These are phyloP conservation scores for Podarcis cretensis DNA, from an alignment of 2,113 vertebrate species.

Conservation along the genomic window DNA sequence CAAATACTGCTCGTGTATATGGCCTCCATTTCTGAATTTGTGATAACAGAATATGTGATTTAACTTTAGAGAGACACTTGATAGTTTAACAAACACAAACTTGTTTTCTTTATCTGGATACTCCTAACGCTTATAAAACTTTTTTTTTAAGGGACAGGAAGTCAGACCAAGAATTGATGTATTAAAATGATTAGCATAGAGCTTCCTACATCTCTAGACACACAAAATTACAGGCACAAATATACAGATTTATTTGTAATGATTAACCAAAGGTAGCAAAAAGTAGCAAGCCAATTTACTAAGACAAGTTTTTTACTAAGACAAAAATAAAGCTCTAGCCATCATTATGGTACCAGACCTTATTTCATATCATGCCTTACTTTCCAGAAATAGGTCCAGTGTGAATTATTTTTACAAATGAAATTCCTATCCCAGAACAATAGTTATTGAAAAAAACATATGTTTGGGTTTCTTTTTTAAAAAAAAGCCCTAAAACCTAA, in stretches of 20 bases:
- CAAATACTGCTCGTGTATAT: not conserved
- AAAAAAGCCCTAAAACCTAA: too few species aligned
- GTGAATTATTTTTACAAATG: not conserved
- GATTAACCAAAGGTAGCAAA: not conserved
- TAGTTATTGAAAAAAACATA: too few species aligned
- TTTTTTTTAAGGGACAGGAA: not conserved
- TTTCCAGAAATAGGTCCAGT: not conserved
- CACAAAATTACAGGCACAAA: not conserved
- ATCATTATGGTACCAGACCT: not conserved
- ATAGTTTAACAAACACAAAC: not conserved
- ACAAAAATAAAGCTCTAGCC: not conserved
- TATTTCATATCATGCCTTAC: not conserved
- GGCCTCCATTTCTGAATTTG: not conserved
- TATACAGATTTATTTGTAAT: not conserved
- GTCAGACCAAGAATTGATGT: not conserved
- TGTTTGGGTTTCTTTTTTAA: too few species aligned
- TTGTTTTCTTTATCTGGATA: not conserved
- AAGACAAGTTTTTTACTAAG: not conserved
- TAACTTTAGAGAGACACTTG: not conserved
- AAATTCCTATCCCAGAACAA: not conserved
- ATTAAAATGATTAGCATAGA: not conserved
- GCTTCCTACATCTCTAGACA: not conserved
- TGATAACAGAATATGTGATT: not conserved
- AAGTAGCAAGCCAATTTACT: not conserved
- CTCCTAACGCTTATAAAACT: not conserved